phyloP scores from a whole-genome alignment of 2,888 invertebrate genomes.

The Nephrotoma flavescens region DNA sequence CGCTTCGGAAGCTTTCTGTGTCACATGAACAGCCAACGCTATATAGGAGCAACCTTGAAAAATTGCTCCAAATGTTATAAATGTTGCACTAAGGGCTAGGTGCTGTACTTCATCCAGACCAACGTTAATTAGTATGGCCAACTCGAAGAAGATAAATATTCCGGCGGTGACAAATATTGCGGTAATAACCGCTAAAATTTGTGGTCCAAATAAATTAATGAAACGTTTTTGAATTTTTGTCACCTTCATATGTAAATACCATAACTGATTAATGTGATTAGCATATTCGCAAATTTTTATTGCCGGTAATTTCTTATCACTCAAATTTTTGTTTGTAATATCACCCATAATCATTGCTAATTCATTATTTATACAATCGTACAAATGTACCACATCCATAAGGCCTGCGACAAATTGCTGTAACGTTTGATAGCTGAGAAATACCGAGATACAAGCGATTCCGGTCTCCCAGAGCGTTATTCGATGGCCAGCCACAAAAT shows the following conservation, averaged over 20 bases:
- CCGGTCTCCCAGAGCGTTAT: neutral
- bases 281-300: neutral
- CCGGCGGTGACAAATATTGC: neutral
- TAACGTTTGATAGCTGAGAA: neutral
- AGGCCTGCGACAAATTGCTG: neutral
- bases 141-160: neutral
- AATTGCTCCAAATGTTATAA: neutral
- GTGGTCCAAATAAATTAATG: neutral
- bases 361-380: neutral
- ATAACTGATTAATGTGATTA: neutral
- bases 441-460: neutral
- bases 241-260: neutral
- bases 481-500: neutral
- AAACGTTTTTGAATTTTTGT: neutral
- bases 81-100: neutral
- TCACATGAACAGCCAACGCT: neutral
- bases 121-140: neutral
- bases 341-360: neutral
- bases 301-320: neutral
- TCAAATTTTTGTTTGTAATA: neutral
- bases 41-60: neutral
- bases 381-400: neutral
- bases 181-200: neutral
- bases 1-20: neutral
- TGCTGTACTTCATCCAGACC: neutral